phyloP scores from a whole-genome alignment of 2,113 vertebrate genomes.

The Campylorhamphus procurvoides region DNA sequence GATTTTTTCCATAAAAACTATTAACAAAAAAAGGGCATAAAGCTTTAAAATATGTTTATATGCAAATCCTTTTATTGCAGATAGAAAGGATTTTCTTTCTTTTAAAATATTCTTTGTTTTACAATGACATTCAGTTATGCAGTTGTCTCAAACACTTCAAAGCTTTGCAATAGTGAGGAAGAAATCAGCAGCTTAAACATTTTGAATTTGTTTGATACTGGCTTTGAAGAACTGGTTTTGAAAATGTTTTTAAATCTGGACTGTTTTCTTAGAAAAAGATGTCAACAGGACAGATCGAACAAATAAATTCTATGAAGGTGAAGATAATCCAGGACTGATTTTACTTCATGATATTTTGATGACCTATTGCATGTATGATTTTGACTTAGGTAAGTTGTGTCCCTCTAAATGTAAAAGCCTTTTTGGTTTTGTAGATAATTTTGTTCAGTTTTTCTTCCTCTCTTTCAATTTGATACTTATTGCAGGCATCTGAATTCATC shows the following conservation, averaged over 20 bases:
- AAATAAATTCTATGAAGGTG: slow-evolving; percentile 94
- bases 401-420: not conserved
- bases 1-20: slow-evolving; percentile 9
- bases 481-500: not conserved
- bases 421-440: not conserved
- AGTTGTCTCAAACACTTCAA: slow-evolving; percentile 46
- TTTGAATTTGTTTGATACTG: slow-evolving; percentile 28
- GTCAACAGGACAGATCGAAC: slow-evolving; percentile 96
- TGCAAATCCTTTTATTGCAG: slow-evolving; percentile 20
- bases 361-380: slow-evolving; percentile 99
- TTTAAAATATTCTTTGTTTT: slow-evolving; percentile 49
- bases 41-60: slow-evolving; percentile 36
- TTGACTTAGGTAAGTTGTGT: slow-evolving; percentile 90
- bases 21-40: not conserved
- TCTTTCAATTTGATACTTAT: not conserved
- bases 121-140: slow-evolving; percentile 12
- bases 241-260: slow-evolving; percentile 50
- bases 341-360: slow-evolving; percentile 97
- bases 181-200: slow-evolving; percentile 34
- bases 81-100: slow-evolving; percentile 10
- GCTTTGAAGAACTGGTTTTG: slow-evolving; percentile 55
- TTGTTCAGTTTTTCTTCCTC: not conserved
- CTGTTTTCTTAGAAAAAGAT: slow-evolving; percentile 88
- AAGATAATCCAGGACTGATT: slow-evolving; percentile 92
- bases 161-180: slow-evolving; percentile 24